phyloP scores from a whole-genome alignment of 2,888 invertebrate genomes.

The Glyphotaelius pellucidus region DNA sequence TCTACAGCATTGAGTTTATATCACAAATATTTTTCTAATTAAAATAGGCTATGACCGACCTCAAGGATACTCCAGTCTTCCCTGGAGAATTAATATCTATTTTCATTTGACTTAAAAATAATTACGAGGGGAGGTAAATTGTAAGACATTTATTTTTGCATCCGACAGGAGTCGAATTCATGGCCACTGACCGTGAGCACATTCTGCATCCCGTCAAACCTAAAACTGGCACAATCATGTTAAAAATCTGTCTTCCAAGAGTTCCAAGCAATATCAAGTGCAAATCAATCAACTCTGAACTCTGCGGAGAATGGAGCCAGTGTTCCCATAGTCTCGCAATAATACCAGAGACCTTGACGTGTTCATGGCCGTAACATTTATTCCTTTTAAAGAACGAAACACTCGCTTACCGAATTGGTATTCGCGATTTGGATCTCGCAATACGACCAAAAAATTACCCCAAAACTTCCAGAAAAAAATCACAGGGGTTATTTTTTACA shows the following conservation, averaged over 20 bases:
- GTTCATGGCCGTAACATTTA: slow-evolving; percentile 50
- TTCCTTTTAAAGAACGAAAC: slow-evolving; percentile 48
- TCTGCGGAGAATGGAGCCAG: background rate
- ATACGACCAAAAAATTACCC: background rate
- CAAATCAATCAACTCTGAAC: slow-evolving; percentile 11
- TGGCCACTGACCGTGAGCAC: too few species aligned
- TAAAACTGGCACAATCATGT: background rate
- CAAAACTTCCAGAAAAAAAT: background rate
- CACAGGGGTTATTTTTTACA: background rate
- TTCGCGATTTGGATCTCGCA: background rate
- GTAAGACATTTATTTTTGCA: too few species aligned
- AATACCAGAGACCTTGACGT: slow-evolving; percentile 39
- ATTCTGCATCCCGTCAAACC: too few species aligned
- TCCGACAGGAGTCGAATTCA: too few species aligned
- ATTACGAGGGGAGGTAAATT: too few species aligned
- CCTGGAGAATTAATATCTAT: too few species aligned
- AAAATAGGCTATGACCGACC: too few species aligned
- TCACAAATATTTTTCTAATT: too few species aligned
- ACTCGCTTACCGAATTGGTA: background rate
- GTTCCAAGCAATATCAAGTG: background rate
- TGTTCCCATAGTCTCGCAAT: background rate
- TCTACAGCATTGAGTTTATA: too few species aligned
- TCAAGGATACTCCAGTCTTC: too few species aligned
- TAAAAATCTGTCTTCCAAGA: background rate
- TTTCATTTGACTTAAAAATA: too few species aligned